Percentiles rank a stretch among this genome's conserved stretches.
Conservation (phyloP, 2,113 vertebrate genomes). For the Hippocampus comes region DNA sequence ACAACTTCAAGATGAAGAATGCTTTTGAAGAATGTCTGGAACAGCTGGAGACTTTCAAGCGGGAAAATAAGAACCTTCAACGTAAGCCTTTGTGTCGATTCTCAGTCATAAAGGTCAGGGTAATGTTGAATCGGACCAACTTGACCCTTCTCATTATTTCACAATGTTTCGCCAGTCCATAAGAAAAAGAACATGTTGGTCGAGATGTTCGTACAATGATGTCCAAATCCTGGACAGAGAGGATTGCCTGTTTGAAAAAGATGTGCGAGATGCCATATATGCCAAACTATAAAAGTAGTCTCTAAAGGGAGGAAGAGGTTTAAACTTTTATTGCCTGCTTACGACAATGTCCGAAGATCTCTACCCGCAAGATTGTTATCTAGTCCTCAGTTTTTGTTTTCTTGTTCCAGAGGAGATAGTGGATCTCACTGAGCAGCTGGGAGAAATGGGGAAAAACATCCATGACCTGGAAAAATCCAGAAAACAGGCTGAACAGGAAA, state of each 20-base stretch:
- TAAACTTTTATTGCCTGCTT: no score
- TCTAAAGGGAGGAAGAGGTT: no score
- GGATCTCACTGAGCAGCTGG: slow-evolving; percentile 62
- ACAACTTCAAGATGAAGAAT: slow-evolving; percentile 69
- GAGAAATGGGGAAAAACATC: slow-evolving; percentile 53
- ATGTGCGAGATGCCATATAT: no score
- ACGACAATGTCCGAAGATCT: no score
- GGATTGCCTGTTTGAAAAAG: no score
- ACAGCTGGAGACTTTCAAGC: slow-evolving; percentile 58
- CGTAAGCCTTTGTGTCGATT: slow-evolving; percentile 21
- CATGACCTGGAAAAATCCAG: slow-evolving; percentile 64
- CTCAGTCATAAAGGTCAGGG: neutral
- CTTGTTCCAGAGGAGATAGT: slow-evolving; percentile 56
- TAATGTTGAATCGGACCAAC: neutral
- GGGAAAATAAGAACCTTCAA: slow-evolving; percentile 68
- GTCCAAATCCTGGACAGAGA: no score
- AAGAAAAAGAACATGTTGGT: no score
- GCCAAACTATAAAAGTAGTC: no score
- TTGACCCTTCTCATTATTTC: no score
- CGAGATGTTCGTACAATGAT: no score
- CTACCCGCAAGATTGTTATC: no score
- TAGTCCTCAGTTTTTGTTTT: neutral
- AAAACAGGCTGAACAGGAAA: slow-evolving; percentile 61
- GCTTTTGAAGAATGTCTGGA: slow-evolving; percentile 61
- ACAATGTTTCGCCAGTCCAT: no score